Evolutionary conservation across 2,888 invertebrate genomes (phyloP).

Genomic region (Acleris literana): DNA sequence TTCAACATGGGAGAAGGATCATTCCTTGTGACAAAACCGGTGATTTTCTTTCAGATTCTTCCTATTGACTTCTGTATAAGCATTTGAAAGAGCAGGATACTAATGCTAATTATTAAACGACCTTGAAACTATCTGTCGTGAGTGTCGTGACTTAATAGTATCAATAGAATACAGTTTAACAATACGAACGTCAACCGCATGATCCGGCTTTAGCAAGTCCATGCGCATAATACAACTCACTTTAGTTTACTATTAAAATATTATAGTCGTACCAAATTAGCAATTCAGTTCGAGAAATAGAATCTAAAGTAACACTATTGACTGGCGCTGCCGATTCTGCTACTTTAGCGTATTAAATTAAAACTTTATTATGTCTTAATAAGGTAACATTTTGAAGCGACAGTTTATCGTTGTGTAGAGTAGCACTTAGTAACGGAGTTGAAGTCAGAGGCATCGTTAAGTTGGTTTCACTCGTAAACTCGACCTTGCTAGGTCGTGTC

Average conservation of each 20-base stretch:
- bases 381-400: too few species aligned
- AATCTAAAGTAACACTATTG: background rate
- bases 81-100: conserved; percentile 6
- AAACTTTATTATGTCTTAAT: too few species aligned
- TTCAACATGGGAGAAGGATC: too few species aligned
- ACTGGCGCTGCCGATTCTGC: background rate
- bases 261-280: conserved; percentile 3
- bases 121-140: conserved; percentile 23
- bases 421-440: too few species aligned
- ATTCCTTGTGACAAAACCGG: too few species aligned
- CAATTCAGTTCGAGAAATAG: background rate
- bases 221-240: background rate
- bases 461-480: background rate
- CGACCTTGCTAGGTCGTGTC: conserved; percentile 26
- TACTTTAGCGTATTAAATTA: too few species aligned
- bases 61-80: background rate
- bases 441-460: background rate
- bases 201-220: conserved; percentile 7
- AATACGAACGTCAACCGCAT: conserved; percentile 15
- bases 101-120: conserved; percentile 6
- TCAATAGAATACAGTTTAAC: conserved; percentile 15
- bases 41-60: background rate
- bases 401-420: too few species aligned
- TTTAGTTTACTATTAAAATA: conserved; percentile 5
- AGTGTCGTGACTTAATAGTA: conserved; percentile 28